Evolutionary conservation across 1,140 invertebrate genomes (phyloP).

Genomic region (Sipha flava): DNA sequence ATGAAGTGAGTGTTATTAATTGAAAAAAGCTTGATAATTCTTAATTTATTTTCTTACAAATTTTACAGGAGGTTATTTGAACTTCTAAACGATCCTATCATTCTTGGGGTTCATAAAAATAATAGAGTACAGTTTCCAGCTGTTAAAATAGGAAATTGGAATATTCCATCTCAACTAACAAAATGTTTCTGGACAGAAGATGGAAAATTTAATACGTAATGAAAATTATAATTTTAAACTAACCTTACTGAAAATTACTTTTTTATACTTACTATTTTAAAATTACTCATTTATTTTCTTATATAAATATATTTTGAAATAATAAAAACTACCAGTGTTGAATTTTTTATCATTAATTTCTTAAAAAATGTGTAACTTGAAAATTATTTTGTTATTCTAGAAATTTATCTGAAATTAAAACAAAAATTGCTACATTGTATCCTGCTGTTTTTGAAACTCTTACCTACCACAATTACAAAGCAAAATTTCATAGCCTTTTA

Average conservation of each 20-base stretch:
- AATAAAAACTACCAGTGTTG: too few species aligned
- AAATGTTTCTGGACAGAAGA: neutral
- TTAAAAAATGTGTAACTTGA: too few species aligned
- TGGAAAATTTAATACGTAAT: neutral
- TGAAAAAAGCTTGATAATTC: neutral
- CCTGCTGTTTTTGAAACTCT: neutral
- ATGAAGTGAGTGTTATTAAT: neutral
- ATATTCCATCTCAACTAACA: neutral
- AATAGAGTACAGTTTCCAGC: neutral
- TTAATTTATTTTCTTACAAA: neutral
- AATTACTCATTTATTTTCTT: too few species aligned
- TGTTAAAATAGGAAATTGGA: neutral
- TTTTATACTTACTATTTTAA: too few species aligned
- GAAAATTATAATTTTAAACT: neutral
- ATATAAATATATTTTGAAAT: too few species aligned
- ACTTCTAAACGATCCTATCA: neutral
- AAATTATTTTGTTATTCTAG: neutral
- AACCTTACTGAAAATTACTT: too few species aligned
- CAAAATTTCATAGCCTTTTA: slow-evolving; percentile 27
- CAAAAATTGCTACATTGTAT: neutral
- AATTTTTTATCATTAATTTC: too few species aligned
- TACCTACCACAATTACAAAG: neutral
- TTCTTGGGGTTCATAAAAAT: neutral
- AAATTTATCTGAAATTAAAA: neutral
- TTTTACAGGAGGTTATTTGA: slow-evolving; percentile 2